These are phyloP conservation scores for Xylocopa sonorina DNA, from an alignment of 1,140 invertebrate genomes.

Conservation along the genomic window DNA sequence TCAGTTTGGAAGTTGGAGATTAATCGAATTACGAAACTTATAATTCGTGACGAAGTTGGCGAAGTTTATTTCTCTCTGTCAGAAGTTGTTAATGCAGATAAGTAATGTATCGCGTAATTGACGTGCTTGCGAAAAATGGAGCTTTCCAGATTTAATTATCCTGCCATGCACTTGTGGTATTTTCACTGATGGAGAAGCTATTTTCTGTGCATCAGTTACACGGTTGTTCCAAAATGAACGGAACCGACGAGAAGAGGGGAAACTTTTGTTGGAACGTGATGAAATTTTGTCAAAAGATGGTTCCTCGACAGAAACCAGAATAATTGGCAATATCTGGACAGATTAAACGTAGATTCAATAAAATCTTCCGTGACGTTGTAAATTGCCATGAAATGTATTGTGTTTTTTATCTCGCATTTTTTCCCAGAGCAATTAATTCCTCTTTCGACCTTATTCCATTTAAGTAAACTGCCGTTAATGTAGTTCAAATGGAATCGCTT, in stretches of 20 bases:
- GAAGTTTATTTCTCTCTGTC: neutral
- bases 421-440: neutral
- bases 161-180: neutral
- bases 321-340: neutral
- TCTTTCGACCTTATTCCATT: neutral
- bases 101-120: neutral
- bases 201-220: too few relatives aligned
- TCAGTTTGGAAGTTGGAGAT: neutral
- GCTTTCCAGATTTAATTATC: neutral
- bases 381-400: neutral
- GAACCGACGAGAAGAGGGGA: neutral
- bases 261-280: neutral
- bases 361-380: neutral
- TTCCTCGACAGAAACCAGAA: neutral
- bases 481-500: neutral
- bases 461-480: constrained; percentile 20
- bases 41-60: too few relatives aligned
- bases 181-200: too few relatives aligned
- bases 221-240: neutral
- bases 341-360: neutral
- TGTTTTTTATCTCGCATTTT: neutral
- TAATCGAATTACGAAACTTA: neutral
- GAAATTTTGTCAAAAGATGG: neutral
- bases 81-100: constrained; percentile 4
- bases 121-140: neutral